Base-by-base conservation (phyloP, 2,888 invertebrate genomes). In the Pristionchus exspectatus region DNA sequence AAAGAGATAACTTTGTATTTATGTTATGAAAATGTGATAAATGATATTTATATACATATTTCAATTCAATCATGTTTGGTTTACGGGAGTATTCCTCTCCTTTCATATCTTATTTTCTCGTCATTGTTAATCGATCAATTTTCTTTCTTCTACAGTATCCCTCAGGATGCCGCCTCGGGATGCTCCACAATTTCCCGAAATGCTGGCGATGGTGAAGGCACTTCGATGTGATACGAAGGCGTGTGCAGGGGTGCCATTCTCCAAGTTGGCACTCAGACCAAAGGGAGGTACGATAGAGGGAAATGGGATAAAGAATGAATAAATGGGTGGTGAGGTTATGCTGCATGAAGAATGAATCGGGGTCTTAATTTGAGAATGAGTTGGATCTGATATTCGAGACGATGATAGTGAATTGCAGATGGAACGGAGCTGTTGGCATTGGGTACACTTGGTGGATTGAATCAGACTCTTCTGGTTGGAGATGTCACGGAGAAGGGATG, bases 101-200 rank as follows among this genome's bases (percentile, higher is more conserved):
- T 81, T 27, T 44, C 27, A 81, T 81, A 81, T 54, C 81, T 50
- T 9, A 12, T 77, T 77, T 7, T 66, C 72, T 30, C 27, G 16
- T 10, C 30, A 14, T 16, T 72, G 72, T 27, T 30, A 0, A 69
- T 69, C 27, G 27, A 69, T 59, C 59, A 59, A 59, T 24, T 2
- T 0, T 38, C 30, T 7, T 4, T 16, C 38, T 66, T 50, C 44
- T 81, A 33, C 44, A 33, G 38, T 44, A 81, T 44, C 44, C 44
- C 84, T 84, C 56, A 66, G 66, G 50, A 88, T 88, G 88, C 27
- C 88, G n/a, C 88, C 88, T 24, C 88, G 88, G 77, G 88, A 74
- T 24, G 59, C 54, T 44, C 81, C 88, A 27, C 63, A 74, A 18
- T 88, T 88, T 27, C 88, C 77, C 33, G 88, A 88, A 63, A 30